These are phyloP conservation scores for Cheilinus undulatus DNA, from an alignment of 2,113 vertebrate genomes.

Conservation along the genomic window DNA sequence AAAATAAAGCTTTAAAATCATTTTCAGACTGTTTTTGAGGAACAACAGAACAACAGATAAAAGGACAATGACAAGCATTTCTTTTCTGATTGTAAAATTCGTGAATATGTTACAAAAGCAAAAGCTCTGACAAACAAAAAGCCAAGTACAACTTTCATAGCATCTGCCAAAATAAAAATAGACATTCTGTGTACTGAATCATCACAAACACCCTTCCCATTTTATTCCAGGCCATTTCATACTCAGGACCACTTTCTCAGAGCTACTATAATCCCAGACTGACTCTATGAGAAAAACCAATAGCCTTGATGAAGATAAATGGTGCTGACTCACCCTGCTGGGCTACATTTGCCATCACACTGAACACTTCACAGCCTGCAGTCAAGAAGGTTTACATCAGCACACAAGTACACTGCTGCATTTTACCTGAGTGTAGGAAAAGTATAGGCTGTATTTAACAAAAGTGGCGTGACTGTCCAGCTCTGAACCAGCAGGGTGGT, in stretches of 20 bases:
- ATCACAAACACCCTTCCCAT: neutral
- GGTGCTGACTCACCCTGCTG: constrained; percentile 35
- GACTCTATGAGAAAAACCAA: neutral
- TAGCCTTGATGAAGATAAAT: neutral
- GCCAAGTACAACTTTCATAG: neutral
- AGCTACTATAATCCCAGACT: constrained; percentile 4
- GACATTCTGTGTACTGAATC: neutral
- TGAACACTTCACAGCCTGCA: constrained; percentile 4
- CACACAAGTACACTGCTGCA: neutral
- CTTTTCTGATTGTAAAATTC: too few relatives aligned
- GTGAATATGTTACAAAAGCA: too few relatives aligned
- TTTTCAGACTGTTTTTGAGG: too few relatives aligned
- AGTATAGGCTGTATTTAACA: neutral
- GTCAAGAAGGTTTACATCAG: neutral
- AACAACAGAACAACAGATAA: too few relatives aligned
- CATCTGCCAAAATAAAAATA: neutral
- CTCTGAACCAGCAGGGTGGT: neutral
- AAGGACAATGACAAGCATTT: too few relatives aligned
- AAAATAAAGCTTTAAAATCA: too few relatives aligned
- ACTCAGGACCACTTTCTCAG: neutral
- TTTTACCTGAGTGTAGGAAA: neutral
- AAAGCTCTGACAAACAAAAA: neutral
- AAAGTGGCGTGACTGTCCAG: neutral
- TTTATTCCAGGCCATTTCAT: constrained; percentile 1
- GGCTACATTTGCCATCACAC: constrained; percentile 3